phyloP scores from a whole-genome alignment of 2,113 vertebrate genomes.

The Benitochromis conjunctus region DNA sequence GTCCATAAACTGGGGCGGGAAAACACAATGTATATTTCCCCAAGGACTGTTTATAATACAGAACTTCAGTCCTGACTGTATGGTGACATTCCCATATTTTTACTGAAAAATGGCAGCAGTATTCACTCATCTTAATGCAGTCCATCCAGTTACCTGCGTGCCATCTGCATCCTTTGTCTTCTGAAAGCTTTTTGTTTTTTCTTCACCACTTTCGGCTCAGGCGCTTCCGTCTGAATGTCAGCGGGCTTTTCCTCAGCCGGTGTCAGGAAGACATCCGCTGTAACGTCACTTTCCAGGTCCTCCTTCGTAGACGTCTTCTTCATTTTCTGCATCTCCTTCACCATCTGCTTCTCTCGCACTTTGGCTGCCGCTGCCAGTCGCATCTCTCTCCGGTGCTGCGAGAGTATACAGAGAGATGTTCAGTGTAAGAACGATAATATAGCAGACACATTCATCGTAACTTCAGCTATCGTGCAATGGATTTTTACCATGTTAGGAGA shows the following conservation, averaged over 20 bases:
- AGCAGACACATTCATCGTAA: neutral
- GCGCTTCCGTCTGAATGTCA: constrained; percentile 77
- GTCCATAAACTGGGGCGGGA: neutral
- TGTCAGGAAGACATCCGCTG: constrained; percentile 83
- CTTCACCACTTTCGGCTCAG: constrained; percentile 70
- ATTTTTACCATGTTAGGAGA: constrained; percentile 89
- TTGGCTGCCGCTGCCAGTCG: constrained; percentile 81
- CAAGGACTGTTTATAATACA: neutral
- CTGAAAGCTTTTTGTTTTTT: constrained; percentile 83
- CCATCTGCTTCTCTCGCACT: constrained; percentile 85
- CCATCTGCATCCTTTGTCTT: constrained; percentile 78
- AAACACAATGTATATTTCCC: neutral
- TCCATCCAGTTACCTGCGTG: constrained; percentile 34
- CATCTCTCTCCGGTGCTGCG: constrained; percentile 83
- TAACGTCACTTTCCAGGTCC: constrained; percentile 79
- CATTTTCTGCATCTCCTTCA: constrained; percentile 83
- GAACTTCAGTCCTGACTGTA: neutral
- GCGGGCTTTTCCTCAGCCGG: constrained; percentile 80
- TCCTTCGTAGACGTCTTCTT: constrained; percentile 76
- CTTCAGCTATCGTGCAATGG: neutral
- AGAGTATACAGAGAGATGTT: neutral
- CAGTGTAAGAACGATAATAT: neutral
- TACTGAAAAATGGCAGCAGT: neutral
- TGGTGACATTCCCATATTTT: neutral
- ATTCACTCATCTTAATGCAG: neutral